phyloP scores from a whole-genome alignment of 2,888 invertebrate species.

The Phoenoteleia sp. region DNA sequence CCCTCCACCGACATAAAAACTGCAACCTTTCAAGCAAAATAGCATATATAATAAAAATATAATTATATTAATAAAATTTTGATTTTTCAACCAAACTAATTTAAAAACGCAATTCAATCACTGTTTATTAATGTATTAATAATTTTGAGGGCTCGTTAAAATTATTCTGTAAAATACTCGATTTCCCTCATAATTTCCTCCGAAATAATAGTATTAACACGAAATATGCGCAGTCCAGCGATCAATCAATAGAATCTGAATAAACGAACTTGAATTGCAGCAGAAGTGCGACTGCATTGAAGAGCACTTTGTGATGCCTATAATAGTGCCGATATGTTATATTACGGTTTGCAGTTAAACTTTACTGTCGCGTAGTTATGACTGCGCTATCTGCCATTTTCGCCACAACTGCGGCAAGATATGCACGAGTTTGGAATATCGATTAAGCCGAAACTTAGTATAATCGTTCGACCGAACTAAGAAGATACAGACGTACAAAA shows the following conservation, averaged over 20 bases:
- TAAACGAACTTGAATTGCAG: slow-evolving; percentile 63
- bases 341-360: slow-evolving; percentile 66
- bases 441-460: slow-evolving; percentile 26
- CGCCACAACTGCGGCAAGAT: slow-evolving; percentile 66
- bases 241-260: slow-evolving; percentile 56
- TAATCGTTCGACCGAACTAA: slow-evolving; percentile 32
- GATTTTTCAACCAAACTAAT: too few relatives aligned
- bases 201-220: slow-evolving; percentile 42
- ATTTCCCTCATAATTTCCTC: slow-evolving; percentile 17
- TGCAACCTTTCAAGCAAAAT: too few relatives aligned
- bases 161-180: slow-evolving; percentile 9
- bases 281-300: slow-evolving; percentile 61
- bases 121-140: too few relatives aligned
- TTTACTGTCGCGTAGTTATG: slow-evolving; percentile 70
- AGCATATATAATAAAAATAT: too few relatives aligned
- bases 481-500: slow-evolving; percentile 49
- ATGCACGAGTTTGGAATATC: slow-evolving; percentile 68
- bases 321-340: slow-evolving; percentile 67
- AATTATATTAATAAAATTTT: too few relatives aligned
- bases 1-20: too few relatives aligned
- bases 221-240: slow-evolving; percentile 15
- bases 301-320: slow-evolving; percentile 58
- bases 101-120: too few relatives aligned
- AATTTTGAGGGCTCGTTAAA: too few relatives aligned
- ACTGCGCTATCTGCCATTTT: slow-evolving; percentile 64